Percentiles rank a stretch among this genome's conserved stretches.
Conservation (phyloP, 2,797 vertebrate genomes). For the Oceanodroma leucorhoa region DNA sequence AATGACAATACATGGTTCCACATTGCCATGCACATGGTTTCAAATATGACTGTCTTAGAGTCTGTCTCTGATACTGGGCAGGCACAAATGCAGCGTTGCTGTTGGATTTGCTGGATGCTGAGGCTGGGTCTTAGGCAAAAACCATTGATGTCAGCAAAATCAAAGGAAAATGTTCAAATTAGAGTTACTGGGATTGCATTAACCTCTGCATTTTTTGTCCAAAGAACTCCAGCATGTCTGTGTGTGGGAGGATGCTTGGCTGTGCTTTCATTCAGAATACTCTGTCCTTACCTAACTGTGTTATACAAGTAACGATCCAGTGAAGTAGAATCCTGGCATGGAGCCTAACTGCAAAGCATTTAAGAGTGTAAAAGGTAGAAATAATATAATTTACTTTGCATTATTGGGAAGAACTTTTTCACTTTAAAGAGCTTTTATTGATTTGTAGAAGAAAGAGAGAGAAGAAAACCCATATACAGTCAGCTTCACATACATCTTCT, state of each 20-base stretch:
- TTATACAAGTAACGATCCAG: background rate
- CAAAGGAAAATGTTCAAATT: background rate
- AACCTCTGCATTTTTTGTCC: background rate
- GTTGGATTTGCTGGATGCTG: background rate
- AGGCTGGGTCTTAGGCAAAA: background rate
- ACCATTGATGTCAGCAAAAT: background rate
- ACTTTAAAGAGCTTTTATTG: constrained; percentile 31
- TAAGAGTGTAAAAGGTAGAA: background rate
- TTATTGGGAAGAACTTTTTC: constrained; percentile 29
- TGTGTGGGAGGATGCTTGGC: background rate
- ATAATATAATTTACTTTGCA: constrained; percentile 45
- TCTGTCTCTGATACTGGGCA: background rate
- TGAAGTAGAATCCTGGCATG: background rate
- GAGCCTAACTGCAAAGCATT: background rate
- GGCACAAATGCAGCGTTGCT: background rate
- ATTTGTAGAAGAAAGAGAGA: background rate
- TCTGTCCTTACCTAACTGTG: background rate
- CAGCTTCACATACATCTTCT: background rate
- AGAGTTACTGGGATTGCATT: background rate
- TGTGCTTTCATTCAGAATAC: background rate
- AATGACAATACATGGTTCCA: background rate
- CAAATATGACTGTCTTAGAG: background rate
- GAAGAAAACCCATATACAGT: background rate
- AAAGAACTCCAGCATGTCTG: background rate
- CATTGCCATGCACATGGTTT: background rate